Percentiles rank a stretch among this genome's conserved stretches.
Conservation (phyloP, 2,888 invertebrate genomes). For the Fragum sueziense region DNA sequence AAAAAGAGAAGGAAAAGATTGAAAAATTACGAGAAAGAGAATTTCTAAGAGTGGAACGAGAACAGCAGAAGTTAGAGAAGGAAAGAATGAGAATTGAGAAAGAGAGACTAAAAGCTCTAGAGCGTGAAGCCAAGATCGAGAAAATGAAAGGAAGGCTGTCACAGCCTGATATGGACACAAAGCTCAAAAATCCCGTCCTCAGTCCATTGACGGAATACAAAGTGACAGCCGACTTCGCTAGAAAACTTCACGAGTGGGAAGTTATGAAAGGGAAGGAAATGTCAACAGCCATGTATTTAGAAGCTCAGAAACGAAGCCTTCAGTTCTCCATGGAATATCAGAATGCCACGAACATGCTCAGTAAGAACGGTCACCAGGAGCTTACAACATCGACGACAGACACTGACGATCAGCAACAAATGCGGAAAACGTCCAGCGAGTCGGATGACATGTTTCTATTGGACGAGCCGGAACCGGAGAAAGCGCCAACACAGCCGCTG, state of each 20-base stretch:
- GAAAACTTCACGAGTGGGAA: slow-evolving; percentile 93
- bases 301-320: slow-evolving; percentile 66
- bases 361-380: slow-evolving; percentile 40
- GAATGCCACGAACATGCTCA: slow-evolving; percentile 50
- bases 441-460: slow-evolving; percentile 59
- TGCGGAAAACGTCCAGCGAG: slow-evolving; percentile 58
- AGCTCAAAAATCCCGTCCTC: slow-evolving; percentile 90
- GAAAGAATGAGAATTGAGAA: slow-evolving; percentile 86
- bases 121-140: slow-evolving; percentile 86
- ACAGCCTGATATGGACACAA: slow-evolving; percentile 85
- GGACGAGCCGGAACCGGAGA: slow-evolving; percentile 49
- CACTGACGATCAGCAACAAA: slow-evolving; percentile 42
- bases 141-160: slow-evolving; percentile 86
- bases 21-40: slow-evolving; percentile 72
- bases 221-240: slow-evolving; percentile 94
- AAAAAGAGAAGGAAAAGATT: slow-evolving; percentile 69
- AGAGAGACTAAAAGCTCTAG: slow-evolving; percentile 86
- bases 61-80: slow-evolving; percentile 82
- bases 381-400: slow-evolving; percentile 36
- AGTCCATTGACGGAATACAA: slow-evolving; percentile 79
- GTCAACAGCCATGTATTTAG: slow-evolving; percentile 68
- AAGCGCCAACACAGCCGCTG: slow-evolving; percentile 16
- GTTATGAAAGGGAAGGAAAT: slow-evolving; percentile 80
- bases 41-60: slow-evolving; percentile 71
- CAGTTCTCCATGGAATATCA: slow-evolving; percentile 58